Conservation (phyloP, 2,797 vertebrate genomes). For the Oceanodroma leucorhoa region DNA sequence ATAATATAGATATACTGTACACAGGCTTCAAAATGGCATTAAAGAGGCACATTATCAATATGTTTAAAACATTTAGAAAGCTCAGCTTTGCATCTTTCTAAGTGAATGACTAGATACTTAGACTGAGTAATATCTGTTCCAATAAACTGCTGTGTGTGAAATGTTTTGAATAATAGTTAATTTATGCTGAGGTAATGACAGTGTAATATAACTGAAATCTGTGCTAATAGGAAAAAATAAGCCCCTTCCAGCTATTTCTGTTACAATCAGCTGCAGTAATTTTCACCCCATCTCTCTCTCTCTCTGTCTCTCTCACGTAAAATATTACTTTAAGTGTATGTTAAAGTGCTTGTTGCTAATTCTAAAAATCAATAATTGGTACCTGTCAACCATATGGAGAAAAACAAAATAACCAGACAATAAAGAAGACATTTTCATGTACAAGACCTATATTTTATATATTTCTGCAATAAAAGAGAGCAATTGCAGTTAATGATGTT, state of each 20-base stretch:
- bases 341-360: constrained; percentile 60
- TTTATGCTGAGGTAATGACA: constrained; percentile 71
- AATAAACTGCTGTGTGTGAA: constrained; percentile 48
- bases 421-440: neutral
- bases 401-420: constrained; percentile 33
- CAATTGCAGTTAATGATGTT: neutral
- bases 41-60: constrained; percentile 69
- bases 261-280: constrained; percentile 52
- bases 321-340: constrained; percentile 42
- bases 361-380: constrained; percentile 70
- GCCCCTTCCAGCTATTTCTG: constrained; percentile 66
- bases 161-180: constrained; percentile 70
- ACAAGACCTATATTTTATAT: constrained; percentile 21
- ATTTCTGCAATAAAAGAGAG: constrained; percentile 35
- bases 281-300: constrained; percentile 32
- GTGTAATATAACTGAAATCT: constrained; percentile 64
- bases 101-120: constrained; percentile 61
- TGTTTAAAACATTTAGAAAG: constrained; percentile 67
- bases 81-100: constrained; percentile 36
- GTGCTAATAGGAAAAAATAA: constrained; percentile 61
- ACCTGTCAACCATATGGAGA: constrained; percentile 45
- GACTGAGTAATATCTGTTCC: constrained; percentile 51
- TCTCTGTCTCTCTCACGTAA: constrained; percentile 33
- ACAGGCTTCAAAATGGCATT: constrained; percentile 56
- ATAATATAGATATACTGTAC: constrained; percentile 59